A percentile compares a stretch with the other conserved stretches of the same genome.
Conservation (phyloP, 2,888 invertebrate genomes). For the Dasypolia templi region DNA sequence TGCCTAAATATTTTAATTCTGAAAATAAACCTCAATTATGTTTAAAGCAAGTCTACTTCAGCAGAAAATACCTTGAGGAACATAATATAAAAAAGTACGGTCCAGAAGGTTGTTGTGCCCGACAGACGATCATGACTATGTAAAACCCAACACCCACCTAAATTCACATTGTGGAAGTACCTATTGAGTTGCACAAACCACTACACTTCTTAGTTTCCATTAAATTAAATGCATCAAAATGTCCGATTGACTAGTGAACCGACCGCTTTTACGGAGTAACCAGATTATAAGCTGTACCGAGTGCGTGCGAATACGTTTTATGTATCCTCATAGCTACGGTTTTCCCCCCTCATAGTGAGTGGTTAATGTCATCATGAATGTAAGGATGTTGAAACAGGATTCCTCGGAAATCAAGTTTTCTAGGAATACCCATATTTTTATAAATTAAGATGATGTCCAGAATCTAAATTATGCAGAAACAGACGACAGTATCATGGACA, state of each 20-base stretch:
- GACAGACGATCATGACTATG: background rate
- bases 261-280: conserved; percentile 11
- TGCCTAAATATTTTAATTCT: background rate
- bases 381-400: background rate
- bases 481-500: background rate
- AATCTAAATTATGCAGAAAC: background rate
- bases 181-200: background rate
- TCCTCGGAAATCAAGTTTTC: background rate
- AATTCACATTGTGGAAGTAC: background rate
- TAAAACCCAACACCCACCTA: background rate
- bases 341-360: conserved; percentile 20
- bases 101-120: too few species aligned
- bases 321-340: conserved; percentile 15
- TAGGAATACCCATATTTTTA: background rate
- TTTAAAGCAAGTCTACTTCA: background rate
- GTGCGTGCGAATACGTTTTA: background rate
- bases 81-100: background rate
- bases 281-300: conserved; percentile 4
- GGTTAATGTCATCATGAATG: background rate
- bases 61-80: background rate
- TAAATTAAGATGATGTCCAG: background rate
- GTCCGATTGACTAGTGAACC: conserved; percentile 2
- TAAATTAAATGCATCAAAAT: conserved; percentile 21
- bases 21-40: background rate
- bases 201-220: conserved; percentile 23